Conservation (phyloP, 2,888 invertebrate species). For the Tribolium freemani region DNA sequence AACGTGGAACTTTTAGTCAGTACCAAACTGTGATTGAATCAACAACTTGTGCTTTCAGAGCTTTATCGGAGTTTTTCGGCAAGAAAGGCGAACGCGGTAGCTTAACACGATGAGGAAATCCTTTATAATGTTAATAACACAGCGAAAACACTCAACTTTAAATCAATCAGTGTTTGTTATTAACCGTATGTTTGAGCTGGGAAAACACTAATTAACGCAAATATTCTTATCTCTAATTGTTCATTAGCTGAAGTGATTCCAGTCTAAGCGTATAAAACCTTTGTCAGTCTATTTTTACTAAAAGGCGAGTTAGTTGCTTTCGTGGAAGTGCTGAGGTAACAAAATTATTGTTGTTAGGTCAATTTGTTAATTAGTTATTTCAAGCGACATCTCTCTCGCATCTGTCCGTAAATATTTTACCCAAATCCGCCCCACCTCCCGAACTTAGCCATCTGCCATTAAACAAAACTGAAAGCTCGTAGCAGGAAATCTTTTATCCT, state of each 20-base stretch:
- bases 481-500: neutral
- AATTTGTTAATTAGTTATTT: no score
- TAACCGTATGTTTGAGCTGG: neutral
- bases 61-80: neutral
- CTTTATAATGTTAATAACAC: neutral
- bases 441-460: neutral
- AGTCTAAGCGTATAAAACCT: neutral
- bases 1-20: neutral
- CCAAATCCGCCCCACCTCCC: neutral
- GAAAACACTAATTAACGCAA: neutral
- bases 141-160: neutral
- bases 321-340: neutral
- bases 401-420: neutral
- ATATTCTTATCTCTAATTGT: neutral
- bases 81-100: neutral
- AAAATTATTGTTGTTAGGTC: neutral
- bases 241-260: neutral
- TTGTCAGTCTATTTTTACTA: neutral
- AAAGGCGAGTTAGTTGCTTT: neutral
- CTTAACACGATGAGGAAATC: neutral
- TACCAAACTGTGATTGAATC: neutral
- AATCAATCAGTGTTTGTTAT: no score
- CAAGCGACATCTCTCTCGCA: neutral
- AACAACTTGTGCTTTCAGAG: neutral
- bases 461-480: neutral